Base-by-base conservation (phyloP, 2,888 invertebrate genomes). In the Tholera decimalis region DNA sequence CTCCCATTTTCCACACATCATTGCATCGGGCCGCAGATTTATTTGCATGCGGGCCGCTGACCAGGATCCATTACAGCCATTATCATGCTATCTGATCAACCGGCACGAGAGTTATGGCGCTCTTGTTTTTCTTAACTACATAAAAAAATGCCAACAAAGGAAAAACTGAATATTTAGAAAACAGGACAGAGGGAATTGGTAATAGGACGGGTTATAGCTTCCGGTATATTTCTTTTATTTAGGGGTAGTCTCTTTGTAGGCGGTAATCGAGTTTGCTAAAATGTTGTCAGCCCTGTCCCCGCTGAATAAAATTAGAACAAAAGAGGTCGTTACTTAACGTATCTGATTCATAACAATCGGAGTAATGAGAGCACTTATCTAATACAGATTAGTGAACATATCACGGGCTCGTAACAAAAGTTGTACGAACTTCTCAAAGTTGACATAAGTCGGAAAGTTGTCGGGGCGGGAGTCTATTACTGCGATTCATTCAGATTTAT, bases 11-110 rank as follows among this genome's bases (percentile, higher is more conserved):
- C 93, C 94, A 95, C 96, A 95, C 95, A 95, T 95, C 95, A 96
- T 95, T 95, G 95, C 95, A 95, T 95, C 89, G 92, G 93, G 91
- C 89, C 92, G 92, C 92, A 94, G 95, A 96, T 96, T 96, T 96
- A 96, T 96, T 96, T 95, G 96, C 96, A 95, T 96, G 96, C 95
- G 95, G 95, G 95, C 95, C 93, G 94, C 94, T 95, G 95, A 94
- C 94, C 95, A 95, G 95, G 95, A 95, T 93, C 93, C 94, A 95
- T 95, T 95, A 95, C 92, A 91, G 92, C 95, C 95, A 94, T 95
- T 95, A 95, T 91, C 88, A 81, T 82, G 87, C 86, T 95, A 95
- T 95, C 95, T 93, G 95, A 95, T 95, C 92, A 93, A 91, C 92
- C 95, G 92, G 91, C 89, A 91, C 89, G 87, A 95, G 95, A 95